phyloP scores from a whole-genome alignment of 2,797 vertebrate genomes.

The Chromobotia macracanthus region DNA sequence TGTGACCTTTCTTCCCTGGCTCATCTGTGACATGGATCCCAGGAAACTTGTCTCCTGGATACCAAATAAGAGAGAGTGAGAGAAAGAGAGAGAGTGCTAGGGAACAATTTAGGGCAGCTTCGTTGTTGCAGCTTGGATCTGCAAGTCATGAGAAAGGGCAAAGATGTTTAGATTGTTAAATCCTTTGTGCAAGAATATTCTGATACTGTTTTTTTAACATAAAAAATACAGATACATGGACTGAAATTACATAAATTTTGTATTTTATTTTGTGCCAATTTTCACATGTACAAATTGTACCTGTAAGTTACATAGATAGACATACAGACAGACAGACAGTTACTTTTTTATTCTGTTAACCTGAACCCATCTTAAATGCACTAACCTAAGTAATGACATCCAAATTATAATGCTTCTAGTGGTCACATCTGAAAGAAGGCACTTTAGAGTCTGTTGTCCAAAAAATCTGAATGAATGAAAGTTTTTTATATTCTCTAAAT shows the following conservation, averaged over 20 bases:
- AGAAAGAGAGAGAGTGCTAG: no score
- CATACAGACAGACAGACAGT: no score
- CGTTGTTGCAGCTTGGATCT: conserved; percentile 4
- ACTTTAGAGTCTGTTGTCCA: no score
- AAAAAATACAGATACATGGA: neutral
- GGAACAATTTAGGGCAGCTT: neutral
- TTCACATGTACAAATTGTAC: no score
- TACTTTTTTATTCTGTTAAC: no score
- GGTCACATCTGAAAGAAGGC: neutral
- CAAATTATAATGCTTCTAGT: neutral
- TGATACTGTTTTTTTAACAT: neutral
- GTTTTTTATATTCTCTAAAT: neutral
- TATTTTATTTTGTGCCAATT: neutral
- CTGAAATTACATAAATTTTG: neutral
- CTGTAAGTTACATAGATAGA: no score
- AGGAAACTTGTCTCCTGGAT: conserved; percentile 57
- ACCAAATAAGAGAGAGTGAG: conserved; percentile 37
- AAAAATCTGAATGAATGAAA: no score
- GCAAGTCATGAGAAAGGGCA: conserved; percentile 17
- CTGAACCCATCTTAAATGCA: neutral
- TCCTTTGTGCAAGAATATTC: neutral
- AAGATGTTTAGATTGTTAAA: neutral
- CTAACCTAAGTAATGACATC: no score
- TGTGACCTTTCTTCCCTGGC: conserved; percentile 56
- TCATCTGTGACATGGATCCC: conserved; percentile 26